Evolutionary conservation across 2,797 vertebrate species (phyloP).

Genomic region (Phalloptychus januarius): DNA sequence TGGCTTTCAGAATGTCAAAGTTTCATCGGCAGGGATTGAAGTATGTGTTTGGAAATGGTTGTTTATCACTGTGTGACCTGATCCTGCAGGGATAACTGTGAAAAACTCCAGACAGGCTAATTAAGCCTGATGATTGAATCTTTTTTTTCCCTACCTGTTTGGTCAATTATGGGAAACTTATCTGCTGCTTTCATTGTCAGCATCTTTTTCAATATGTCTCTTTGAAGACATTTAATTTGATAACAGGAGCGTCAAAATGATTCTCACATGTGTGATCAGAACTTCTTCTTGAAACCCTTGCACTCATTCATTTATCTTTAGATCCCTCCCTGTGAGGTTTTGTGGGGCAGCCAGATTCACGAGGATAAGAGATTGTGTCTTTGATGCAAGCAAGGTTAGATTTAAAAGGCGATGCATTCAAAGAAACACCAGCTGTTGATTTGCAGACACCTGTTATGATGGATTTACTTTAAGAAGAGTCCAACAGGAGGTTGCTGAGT

Average conservation of each 20-base stretch:
- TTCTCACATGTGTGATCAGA: slow-evolving; percentile 25
- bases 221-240: slow-evolving; percentile 22
- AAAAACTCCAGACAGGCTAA: slow-evolving; percentile 19
- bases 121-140: slow-evolving; percentile 26
- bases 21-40: neutral
- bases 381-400: neutral
- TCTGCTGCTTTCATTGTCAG: slow-evolving; percentile 13
- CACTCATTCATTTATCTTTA: neutral
- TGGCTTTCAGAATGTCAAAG: neutral
- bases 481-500: neutral
- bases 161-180: slow-evolving; percentile 6
- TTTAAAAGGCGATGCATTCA: neutral
- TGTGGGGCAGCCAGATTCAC: neutral
- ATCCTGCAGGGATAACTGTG: slow-evolving; percentile 10
- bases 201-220: slow-evolving; percentile 8
- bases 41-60: slow-evolving; percentile 39
- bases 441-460: neutral
- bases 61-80: slow-evolving; percentile 14
- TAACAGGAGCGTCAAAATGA: slow-evolving; percentile 21
- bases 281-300: neutral
- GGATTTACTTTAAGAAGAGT: neutral
- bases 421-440: neutral
- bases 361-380: neutral
- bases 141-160: slow-evolving; percentile 44
- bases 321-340: slow-evolving; percentile 5